These are phyloP conservation scores for Campoletis raptor DNA, from an alignment of 2,888 invertebrate genomes.

Conservation along the genomic window DNA sequence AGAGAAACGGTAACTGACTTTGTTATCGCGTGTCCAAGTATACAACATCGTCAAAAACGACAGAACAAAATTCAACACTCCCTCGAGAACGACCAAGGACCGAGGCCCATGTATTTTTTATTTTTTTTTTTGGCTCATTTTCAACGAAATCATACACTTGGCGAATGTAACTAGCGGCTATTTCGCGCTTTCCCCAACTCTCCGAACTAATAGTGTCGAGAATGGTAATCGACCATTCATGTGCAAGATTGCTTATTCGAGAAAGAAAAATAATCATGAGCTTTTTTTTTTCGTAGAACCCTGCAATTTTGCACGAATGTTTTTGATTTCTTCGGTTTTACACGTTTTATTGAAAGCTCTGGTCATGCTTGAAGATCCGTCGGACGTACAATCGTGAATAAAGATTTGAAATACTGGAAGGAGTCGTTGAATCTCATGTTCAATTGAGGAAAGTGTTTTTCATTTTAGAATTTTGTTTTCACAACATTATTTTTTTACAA, in stretches of 20 bases:
- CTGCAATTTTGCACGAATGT: slow-evolving; percentile 29
- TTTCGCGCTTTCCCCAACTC: background rate
- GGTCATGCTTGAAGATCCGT: background rate
- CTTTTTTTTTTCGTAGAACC: slow-evolving; percentile 18
- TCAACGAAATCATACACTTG: slow-evolving; percentile 50
- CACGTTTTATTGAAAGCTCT: slow-evolving; percentile 16
- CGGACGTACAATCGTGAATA: background rate
- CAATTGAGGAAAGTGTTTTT: background rate
- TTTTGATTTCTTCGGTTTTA: slow-evolving; percentile 59
- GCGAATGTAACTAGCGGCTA: slow-evolving; percentile 24
- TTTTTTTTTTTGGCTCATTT: background rate
- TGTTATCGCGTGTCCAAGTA: slow-evolving; percentile 64
- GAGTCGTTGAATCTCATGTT: background rate
- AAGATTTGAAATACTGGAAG: background rate
- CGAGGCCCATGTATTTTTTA: background rate
- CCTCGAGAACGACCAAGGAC: slow-evolving; percentile 27
- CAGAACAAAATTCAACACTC: slow-evolving; percentile 35
- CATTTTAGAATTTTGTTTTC: background rate
- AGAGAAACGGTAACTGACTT: slow-evolving; percentile 42
- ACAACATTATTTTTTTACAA: background rate
- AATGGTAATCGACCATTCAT: slow-evolving; percentile 27
- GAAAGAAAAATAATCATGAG: background rate
- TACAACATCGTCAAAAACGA: slow-evolving; percentile 32
- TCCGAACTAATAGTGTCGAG: background rate
- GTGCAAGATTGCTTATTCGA: slow-evolving; percentile 32